Base-by-base conservation (phyloP, 1,140 invertebrate species). In the Oryctes rhinoceros region DNA sequence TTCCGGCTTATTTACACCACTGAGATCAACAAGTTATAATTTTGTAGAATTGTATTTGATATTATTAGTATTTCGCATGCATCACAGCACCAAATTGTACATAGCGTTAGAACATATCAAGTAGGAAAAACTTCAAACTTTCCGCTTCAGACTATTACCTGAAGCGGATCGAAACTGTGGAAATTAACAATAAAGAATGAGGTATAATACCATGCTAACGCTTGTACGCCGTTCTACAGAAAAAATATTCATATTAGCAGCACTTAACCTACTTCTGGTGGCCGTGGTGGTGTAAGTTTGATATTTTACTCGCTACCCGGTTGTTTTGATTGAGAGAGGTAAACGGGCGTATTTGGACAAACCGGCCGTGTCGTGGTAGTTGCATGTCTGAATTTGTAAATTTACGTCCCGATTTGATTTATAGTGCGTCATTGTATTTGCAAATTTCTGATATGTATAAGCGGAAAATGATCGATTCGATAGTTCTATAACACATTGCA, bases 191-290 rank as follows among this genome's bases (percentile, higher is more conserved):
- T 59, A 59, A 0, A 59, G 53, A 15, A 59, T 59, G 15, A 6
- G 18, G 15, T 59, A 18, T 15, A 18, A 44, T 3, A 6, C 15
- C 15, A 15, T 59, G 53, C 13, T 59, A 59, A 6, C 15, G 53
- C 18, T 15, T 59, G 15, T 59, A 59, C n/a, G 6, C 13, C 18
- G n/a, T 18, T 18, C 6, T n/a, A 59, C 53, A 18, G 53, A 59
- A 59, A 59, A 18, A 59, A 59, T 59, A 59, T 59, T 59, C 53
- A 59, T 59, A 59, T 59, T 59, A 59, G 53, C n/a, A 59, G 53
- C 18, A 18, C 15, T 59, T 59, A 59, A 59, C 53, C 53, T 59
- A 59, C 53, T 59, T 59, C 18, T 59, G 18, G 15, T 18, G 53
- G 18, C 4, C 10, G 53, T 18, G 49, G n/a, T 59, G 53, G 39